phyloP scores from a whole-genome alignment of 2,797 vertebrate genomes.

The Argentina silus region DNA sequence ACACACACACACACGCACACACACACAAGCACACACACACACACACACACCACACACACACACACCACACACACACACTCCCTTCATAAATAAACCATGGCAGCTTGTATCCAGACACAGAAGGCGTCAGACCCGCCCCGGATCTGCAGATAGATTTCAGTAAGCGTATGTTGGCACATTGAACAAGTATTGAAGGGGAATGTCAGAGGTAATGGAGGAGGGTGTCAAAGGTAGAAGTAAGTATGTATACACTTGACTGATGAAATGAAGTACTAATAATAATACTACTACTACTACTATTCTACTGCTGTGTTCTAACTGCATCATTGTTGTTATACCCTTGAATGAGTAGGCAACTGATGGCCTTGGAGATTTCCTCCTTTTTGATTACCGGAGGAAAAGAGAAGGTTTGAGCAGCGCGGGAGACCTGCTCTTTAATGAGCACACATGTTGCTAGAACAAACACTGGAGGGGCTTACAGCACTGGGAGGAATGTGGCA shows the following conservation, averaged over 20 bases:
- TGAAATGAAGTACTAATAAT: background rate
- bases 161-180: background rate
- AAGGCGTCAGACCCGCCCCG: background rate
- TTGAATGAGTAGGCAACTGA: background rate
- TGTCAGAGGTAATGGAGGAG: background rate
- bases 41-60: background rate
- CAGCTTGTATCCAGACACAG: background rate
- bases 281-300: too few species aligned
- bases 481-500: background rate
- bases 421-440: background rate
- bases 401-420: too few species aligned
- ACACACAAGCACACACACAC: too few species aligned
- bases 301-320: too few species aligned
- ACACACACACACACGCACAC: too few species aligned
- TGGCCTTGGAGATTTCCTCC: background rate
- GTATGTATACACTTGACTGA: background rate
- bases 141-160: background rate
- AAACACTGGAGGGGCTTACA: slow-evolving; percentile 16
- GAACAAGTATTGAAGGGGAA: background rate
- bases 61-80: background rate
- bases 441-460: background rate
- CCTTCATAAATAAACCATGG: slow-evolving; percentile 3
- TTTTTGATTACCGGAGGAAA: too few species aligned
- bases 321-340: too few species aligned
- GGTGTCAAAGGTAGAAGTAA: background rate